Conservation (phyloP, 2,113 vertebrate genomes). For the Hippocampus mohnikei region DNA sequence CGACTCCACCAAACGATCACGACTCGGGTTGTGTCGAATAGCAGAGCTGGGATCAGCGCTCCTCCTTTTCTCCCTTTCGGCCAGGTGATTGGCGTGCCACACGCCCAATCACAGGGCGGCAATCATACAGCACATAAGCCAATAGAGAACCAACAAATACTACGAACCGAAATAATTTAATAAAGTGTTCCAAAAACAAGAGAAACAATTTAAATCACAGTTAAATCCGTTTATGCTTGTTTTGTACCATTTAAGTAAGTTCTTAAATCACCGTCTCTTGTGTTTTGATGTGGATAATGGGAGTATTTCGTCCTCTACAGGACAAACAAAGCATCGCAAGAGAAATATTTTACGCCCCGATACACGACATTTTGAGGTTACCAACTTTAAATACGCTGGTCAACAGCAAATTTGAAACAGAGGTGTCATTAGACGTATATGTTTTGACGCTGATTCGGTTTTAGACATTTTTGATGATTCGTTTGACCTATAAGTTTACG, state of each 20-base stretch:
- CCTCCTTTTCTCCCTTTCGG: constrained; percentile 34
- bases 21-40: constrained; percentile 61
- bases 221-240: not conserved
- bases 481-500: too few species aligned
- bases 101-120: constrained; percentile 46
- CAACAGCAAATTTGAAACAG: too few species aligned
- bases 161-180: not conserved
- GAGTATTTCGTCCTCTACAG: constrained; percentile 48
- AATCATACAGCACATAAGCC: not conserved
- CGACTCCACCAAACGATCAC: constrained; percentile 58
- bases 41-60: constrained; percentile 24
- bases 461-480: too few species aligned
- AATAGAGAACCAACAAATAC: not conserved
- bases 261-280: not conserved
- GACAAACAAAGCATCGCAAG: constrained; percentile 28
- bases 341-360: not conserved
- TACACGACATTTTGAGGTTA: not conserved
- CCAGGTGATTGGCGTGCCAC: constrained; percentile 44
- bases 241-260: not conserved
- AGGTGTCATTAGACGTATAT: too few species aligned
- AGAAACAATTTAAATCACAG: not conserved
- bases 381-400: not conserved
- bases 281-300: not conserved
- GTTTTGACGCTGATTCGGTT: too few species aligned
- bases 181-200: not conserved